Evolutionary conservation across 2,797 vertebrate genomes (phyloP), one percentile per base, ranked within the genome.

Genomic region (Dendrocincla fuliginosa): DNA sequence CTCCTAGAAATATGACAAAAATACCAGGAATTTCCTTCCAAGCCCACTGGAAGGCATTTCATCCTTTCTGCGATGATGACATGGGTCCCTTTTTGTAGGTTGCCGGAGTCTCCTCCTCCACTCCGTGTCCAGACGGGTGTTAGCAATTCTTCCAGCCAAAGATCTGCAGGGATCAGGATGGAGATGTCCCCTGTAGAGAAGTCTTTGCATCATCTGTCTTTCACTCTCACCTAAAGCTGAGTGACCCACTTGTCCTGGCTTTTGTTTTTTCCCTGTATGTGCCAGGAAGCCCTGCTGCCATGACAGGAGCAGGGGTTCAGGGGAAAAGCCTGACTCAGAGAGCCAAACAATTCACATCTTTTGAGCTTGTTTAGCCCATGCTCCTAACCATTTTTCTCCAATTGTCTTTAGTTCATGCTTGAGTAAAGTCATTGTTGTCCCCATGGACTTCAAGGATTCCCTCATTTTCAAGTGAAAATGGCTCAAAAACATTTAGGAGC

Each of bases 11-110:
- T 46, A 12, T 16, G 76, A 63, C 33, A 94, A 37, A 87, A 93
- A 55, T 42, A 64, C 8, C 8, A 49, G 20, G 18, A 70, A 44
- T 83, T 90, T 55, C 80, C 17, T 80, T 57, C 64, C 52, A 67
- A 84, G 18, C 14, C 20, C 28, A 10, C 17, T 19, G 37, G 46
- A 44, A 61, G 59, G 1, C 5, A 10, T 50, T 65, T 53, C 46
- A 28, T 39, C 13, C 20, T 88, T 79, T 71, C 35, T 61, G 5
- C 9, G 33, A 30, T 41, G 13, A 23, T 4, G 0, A 2, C 0
- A 0, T 35, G 20, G 10, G 20, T 65, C 33, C 0, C 0, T 32
- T 28, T 67, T 69, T 55, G 47, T 42, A 59, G 44, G 9, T 56
- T 89, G 30, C 63, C 63, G 0, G 1, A 64, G 24, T 41, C 19